Percentiles rank a stretch among this genome's conserved stretches.
These are phyloP conservation scores for Sebastes hubbsi DNA, from an alignment of 2,797 vertebrate genomes.

Conservation along the genomic window DNA sequence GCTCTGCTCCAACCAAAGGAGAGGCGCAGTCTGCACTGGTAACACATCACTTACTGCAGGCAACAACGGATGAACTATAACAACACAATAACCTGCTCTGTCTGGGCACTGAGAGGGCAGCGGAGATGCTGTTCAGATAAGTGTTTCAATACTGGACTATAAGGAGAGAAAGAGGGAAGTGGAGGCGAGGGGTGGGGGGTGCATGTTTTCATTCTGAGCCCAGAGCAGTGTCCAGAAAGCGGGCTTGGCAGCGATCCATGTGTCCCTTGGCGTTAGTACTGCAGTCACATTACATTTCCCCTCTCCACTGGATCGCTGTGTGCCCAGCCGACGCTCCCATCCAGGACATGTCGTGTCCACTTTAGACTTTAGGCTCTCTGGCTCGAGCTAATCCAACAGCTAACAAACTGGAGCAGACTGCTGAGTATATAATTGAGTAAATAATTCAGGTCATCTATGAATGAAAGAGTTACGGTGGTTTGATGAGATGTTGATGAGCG, in stretches of 20 bases:
- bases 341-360: conserved; percentile 73
- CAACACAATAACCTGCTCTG: conserved; percentile 59
- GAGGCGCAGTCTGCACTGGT: conserved; percentile 26
- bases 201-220: conserved; percentile 60
- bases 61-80: conserved; percentile 67
- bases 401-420: conserved; percentile 67
- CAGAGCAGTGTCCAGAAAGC: conserved; percentile 60
- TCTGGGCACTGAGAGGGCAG: conserved; percentile 40
- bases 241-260: conserved; percentile 68
- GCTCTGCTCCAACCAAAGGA: conserved; percentile 45
- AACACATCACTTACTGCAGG: conserved; percentile 55
- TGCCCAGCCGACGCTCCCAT: conserved; percentile 67
- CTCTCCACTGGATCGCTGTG: conserved; percentile 62
- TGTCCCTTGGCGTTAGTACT: conserved; percentile 72
- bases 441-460: conserved; percentile 68
- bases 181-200: conserved; percentile 2
- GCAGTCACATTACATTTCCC: conserved; percentile 79
- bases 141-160: conserved; percentile 54
- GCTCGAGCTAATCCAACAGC: conserved; percentile 66
- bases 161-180: conserved; percentile 46
- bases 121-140: conserved; percentile 66
- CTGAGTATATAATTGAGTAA: conserved; percentile 63
- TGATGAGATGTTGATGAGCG: conserved; percentile 41
- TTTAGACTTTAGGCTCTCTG: conserved; percentile 68
- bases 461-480: conserved; percentile 45